These are phyloP conservation scores for Sorex maritimensis DNA, from an alignment of 2,797 vertebrate species.

Conservation along the genomic window DNA sequence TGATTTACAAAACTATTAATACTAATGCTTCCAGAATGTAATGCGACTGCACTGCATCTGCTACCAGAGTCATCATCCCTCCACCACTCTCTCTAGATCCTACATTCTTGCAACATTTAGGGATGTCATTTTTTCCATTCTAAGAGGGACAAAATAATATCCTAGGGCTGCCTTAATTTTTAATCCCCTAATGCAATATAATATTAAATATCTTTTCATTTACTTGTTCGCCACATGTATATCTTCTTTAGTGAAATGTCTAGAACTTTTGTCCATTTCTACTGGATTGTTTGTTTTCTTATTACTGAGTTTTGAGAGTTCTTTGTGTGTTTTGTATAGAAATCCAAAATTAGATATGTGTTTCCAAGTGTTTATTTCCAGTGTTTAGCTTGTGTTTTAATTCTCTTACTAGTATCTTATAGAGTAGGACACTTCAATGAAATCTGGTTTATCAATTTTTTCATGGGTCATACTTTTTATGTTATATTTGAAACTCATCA, in stretches of 20 bases:
- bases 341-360: neutral
- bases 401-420: neutral
- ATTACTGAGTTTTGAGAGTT: slow-evolving; percentile 36
- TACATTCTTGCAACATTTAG: slow-evolving; percentile 22
- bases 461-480: neutral
- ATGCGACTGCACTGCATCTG: no score
- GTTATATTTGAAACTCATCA: neutral
- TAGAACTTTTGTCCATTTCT: neutral
- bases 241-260: neutral
- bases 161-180: slow-evolving; percentile 37
- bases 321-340: slow-evolving; percentile 15
- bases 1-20: no score
- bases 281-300: slow-evolving; percentile 3
- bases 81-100: no score
- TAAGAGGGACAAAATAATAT: neutral
- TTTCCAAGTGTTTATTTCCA: slow-evolving; percentile 2
- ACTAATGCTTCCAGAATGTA: no score
- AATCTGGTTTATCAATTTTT: slow-evolving; percentile 1
- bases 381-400: neutral
- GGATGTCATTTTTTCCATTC: slow-evolving; percentile 1
- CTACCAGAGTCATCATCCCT: no score
- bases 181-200: neutral
- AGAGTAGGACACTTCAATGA: neutral
- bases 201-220: neutral
- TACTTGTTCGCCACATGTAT: neutral